Base-by-base conservation (phyloP, 2,113 vertebrate species). In the Crotophaga sulcirostris region DNA sequence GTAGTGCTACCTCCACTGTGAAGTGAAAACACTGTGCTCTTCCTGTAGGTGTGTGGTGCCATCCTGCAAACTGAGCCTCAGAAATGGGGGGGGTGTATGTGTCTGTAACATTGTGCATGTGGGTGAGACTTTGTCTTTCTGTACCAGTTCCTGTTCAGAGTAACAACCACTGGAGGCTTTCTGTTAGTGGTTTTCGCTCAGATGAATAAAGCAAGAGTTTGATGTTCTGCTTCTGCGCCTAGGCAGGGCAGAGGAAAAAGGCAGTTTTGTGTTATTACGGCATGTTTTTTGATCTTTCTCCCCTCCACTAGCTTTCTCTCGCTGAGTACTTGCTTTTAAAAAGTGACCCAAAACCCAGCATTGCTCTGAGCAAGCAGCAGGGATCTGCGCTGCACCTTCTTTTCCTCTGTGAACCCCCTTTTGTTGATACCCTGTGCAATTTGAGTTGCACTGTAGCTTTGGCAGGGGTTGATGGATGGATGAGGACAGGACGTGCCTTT, bases 41-140 rank as follows among this genome's bases (percentile, higher is more conserved):
- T 72, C 38, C 23, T 63, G 19, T 34, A 13, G 14, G 10, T 26
- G 23, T 29, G 54, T 64, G 55, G 18, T 87, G 21, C 52, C 13
- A 9, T 70, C 47, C 63, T 88, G 52, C 47, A 72, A 59, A 51
- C 19, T 1, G 9, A 24, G 25, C 18, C 31, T 52, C 18, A 52
- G 49, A 49, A 69, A 19, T 4, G 15, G 58, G 33, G 4, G 0
- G 10, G 34, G 38, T n/a, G 62, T 24, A 45, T 13, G 16, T 12
- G 15, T 7, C 23, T 55, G 20, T 29, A 45, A 7, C 16, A 3
- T 16, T 2, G 7, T 72, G 54, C 2, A 0, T 0, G 4, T 40
- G 16, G 16, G 19, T 64, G 33, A 63, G 49, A 29, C 44, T n/a
- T 55, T 33, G 24, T 69, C 40, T 36, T 77, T 68, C 42, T 69